Evolutionary conservation across 1,140 invertebrate species (phyloP), one percentile per base, ranked within the genome.

Genomic region (Sesamia nonagrioides): DNA sequence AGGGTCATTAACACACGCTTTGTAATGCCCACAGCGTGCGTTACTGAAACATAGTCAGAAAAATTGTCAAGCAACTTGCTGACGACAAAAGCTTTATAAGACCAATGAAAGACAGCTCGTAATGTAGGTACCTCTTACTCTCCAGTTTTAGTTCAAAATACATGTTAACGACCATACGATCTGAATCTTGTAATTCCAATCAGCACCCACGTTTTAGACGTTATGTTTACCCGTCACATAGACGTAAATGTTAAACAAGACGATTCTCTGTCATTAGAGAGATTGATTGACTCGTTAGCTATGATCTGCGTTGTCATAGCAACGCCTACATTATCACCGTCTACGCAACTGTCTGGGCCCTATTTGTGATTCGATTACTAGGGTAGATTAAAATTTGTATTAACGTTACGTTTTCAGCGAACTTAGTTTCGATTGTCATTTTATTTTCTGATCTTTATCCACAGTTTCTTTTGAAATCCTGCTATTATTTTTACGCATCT

Each of bases 281-380:
- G 21, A 69, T 69, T 50, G 27, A 69, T 69, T 69, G 66, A 69
- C 40, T 69, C 66, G 42, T 69, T 48, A 42, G 61, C 21, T 27
- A 42, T 27, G 66, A 69, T 69, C 42, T 45, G 42, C 42, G 42
- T 48, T 69, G 66, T 69, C 66, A 69, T 69, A 69, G 42, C 66
- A 48, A 48, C 66, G 35, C 42, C 42, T 15, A 48, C 40, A 27
- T 40, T 40, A 8, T n/a, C 18, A 13, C 18, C 66, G 66, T 69
- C 66, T 69, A 21, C 40, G 45, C 6, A 48, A 50, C 66, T 69
- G 42, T 69, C 66, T 66, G 61, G 15, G 61, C 61, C 61, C 61
- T 66, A 66, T 21, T 40, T 17, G 7, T 66, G 37, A 45, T 40
- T 63, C 17, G 61, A 13, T 18, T 33, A 18, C 27, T 60, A 60